Percentiles rank a stretch among this genome's conserved stretches.
These are phyloP conservation scores for Ormyrus rosae DNA, from an alignment of 2,888 invertebrate species.

Conservation along the genomic window DNA sequence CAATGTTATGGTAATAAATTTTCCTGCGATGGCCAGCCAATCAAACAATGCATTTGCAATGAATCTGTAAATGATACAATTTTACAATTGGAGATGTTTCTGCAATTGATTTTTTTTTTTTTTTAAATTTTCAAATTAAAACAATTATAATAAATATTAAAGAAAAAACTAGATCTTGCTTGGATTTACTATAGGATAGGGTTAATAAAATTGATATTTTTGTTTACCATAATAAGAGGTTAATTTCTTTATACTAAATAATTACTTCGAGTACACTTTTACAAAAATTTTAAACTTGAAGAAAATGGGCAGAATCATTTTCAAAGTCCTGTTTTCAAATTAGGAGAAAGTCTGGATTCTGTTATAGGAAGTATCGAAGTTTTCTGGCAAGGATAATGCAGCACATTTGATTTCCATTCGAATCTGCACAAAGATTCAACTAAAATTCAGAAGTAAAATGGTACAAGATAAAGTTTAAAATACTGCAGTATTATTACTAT, in stretches of 20 bases:
- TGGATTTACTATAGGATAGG: too few relatives aligned
- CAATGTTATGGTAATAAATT: constrained; percentile 28
- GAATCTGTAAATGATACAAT: too few relatives aligned
- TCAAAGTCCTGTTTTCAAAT: constrained; percentile 23
- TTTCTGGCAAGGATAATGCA: constrained; percentile 34
- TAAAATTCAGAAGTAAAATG: constrained; percentile 19
- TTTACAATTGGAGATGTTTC: background rate
- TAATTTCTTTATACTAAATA: background rate
- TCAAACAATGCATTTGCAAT: background rate
- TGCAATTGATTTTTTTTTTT: too few relatives aligned
- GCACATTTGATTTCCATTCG: constrained; percentile 39
- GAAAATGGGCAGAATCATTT: constrained; percentile 9
- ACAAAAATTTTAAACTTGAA: background rate
- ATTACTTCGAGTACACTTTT: background rate
- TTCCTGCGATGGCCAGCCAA: background rate
- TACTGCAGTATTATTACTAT: background rate
- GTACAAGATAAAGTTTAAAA: constrained; percentile 19
- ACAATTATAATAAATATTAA: background rate
- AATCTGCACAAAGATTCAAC: constrained; percentile 24
- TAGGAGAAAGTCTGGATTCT: constrained; percentile 17
- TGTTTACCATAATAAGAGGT: too few relatives aligned
- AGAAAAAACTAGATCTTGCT: too few relatives aligned
- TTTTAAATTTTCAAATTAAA: background rate
- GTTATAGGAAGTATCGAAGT: background rate
- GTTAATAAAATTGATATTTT: too few relatives aligned